Evolutionary conservation across 2,888 invertebrate species (phyloP).

Genomic region (Meiosimyza platycephala): DNA sequence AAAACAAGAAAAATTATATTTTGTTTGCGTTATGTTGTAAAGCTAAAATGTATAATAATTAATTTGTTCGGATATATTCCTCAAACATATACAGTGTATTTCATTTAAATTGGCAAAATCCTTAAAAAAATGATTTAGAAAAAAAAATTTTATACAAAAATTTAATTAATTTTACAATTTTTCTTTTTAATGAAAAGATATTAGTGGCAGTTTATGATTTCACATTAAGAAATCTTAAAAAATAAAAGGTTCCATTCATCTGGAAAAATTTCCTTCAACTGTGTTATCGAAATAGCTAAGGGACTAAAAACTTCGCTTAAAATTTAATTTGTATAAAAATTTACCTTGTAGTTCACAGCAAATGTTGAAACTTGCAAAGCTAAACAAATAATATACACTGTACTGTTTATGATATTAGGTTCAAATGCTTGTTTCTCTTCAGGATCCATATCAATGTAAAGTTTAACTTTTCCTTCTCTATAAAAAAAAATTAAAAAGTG

Average conservation of each 20-base stretch:
- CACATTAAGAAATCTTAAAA: too few relatives aligned
- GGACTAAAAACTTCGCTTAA: not conserved
- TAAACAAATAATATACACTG: conserved; percentile 98
- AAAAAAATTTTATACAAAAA: not conserved
- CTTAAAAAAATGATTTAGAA: too few relatives aligned
- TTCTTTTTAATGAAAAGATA: not conserved
- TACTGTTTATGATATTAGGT: conserved; percentile 95
- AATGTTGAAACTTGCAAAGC: conserved; percentile 98
- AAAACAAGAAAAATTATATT: conserved; percentile 6
- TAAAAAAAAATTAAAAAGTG: not conserved
- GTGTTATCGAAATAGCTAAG: too few relatives aligned
- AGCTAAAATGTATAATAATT: too few relatives aligned
- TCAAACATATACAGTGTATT: too few relatives aligned
- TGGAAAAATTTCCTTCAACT: too few relatives aligned
- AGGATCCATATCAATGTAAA: conserved; percentile 71
- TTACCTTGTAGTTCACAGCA: conserved; percentile 97
- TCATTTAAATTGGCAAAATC: too few relatives aligned
- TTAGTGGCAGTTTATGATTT: not conserved
- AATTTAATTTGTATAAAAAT: not conserved
- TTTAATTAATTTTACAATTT: not conserved
- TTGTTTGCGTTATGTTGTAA: not conserved
- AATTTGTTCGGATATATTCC: too few relatives aligned
- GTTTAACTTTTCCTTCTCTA: conserved; percentile 72
- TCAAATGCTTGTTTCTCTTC: conserved; percentile 88
- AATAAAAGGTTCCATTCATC: too few relatives aligned